Evolutionary conservation across 2,113 vertebrate species (phyloP).

Genomic region (Pipra filicauda): DNA sequence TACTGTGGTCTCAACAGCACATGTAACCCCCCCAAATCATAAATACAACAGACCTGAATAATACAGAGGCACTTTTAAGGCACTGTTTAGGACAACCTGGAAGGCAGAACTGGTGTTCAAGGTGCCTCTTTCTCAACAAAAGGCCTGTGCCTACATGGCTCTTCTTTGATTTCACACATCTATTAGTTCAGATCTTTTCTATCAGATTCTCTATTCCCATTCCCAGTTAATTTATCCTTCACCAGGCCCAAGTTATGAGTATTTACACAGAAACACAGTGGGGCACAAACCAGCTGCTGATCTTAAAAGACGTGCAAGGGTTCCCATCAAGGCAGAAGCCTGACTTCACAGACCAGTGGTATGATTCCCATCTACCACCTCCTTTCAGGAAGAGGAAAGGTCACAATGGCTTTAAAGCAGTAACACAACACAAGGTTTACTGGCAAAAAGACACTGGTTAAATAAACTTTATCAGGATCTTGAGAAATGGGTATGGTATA

Average conservation of each 20-base stretch:
- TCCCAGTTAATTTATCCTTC: neutral
- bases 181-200: neutral
- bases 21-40: neutral
- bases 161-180: neutral
- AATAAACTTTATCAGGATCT: neutral
- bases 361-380: rapidly evolving
- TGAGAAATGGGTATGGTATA: neutral
- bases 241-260: neutral
- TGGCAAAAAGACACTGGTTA: neutral
- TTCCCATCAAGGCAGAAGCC: neutral
- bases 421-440: neutral
- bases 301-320: neutral
- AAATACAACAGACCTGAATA: neutral
- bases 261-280: neutral
- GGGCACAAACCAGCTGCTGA: neutral
- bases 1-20: neutral
- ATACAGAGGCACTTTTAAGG: rapidly evolving
- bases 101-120: neutral
- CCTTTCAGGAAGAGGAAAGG: neutral
- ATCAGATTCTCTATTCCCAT: neutral
- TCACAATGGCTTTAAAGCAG: neutral
- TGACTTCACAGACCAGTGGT: neutral
- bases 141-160: neutral
- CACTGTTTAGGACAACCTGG: rapidly evolving
- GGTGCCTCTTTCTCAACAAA: neutral